Evolutionary conservation across 2,797 vertebrate species (phyloP).

Genomic region (Malurus splendens): DNA sequence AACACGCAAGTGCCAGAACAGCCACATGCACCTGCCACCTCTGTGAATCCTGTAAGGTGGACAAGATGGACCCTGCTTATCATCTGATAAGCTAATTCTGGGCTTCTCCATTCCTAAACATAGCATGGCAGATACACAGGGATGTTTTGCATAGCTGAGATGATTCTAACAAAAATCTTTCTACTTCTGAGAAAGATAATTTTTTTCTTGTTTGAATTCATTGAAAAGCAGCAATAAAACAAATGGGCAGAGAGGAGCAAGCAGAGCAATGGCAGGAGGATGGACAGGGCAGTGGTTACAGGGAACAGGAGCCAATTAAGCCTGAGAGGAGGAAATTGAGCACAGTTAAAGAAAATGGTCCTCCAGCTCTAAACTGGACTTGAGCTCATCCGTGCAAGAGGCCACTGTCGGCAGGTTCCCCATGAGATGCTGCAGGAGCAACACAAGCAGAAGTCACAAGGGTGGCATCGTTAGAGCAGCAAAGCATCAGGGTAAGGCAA

Average conservation of each 20-base stretch:
- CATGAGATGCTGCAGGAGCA: fast-evolving
- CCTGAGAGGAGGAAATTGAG: neutral
- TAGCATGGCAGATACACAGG: fast-evolving
- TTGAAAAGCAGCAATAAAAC: neutral
- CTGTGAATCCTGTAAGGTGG: neutral
- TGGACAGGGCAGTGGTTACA: neutral
- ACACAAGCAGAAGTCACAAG: neutral
- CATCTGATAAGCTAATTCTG: fast-evolving
- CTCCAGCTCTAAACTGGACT: neutral
- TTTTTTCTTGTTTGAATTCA: neutral
- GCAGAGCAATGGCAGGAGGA: neutral
- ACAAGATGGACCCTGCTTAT: neutral
- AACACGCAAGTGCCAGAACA: fast-evolving
- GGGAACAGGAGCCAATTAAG: neutral
- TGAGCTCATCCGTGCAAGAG: neutral
- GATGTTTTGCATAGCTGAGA: neutral
- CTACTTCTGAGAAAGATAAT: neutral
- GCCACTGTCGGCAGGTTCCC: neutral
- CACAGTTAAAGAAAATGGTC: neutral
- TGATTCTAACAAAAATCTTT: neutral
- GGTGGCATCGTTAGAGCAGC: too few relatives aligned
- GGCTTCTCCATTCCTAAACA: neutral
- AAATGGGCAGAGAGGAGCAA: neutral
- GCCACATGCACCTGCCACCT: neutral
- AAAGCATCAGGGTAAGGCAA: neutral